Percentiles rank a stretch among this genome's conserved stretches.
phyloP scores from a whole-genome alignment of 2,113 vertebrate genomes.

The Anser brachyrhynchus region DNA sequence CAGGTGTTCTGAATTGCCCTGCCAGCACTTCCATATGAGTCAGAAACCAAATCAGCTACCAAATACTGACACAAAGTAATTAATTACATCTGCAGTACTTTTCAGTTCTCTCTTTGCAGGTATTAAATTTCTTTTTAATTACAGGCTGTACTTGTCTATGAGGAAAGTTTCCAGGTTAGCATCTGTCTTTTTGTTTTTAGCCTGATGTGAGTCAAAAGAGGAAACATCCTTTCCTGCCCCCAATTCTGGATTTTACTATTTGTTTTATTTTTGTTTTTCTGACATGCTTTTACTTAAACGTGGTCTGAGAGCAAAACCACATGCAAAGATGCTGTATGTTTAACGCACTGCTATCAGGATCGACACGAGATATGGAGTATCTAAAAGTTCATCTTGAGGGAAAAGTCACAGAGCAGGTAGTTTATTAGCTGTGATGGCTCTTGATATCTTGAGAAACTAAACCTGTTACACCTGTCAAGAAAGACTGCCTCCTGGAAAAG shows the following conservation, averaged over 20 bases:
- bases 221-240: neutral
- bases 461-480: neutral
- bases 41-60: neutral
- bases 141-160: neutral
- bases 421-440: neutral
- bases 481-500: slow-evolving; percentile 13
- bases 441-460: neutral
- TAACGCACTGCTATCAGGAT: neutral
- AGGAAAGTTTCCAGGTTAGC: neutral
- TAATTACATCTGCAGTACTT: neutral
- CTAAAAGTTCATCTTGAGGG: neutral
- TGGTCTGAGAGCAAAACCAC: neutral
- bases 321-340: neutral
- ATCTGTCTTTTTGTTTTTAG: neutral
- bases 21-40: neutral
- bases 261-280: neutral
- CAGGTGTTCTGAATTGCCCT: neutral
- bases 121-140: neutral
- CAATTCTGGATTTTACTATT: neutral
- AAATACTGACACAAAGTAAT: neutral
- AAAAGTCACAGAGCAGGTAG: neutral
- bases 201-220: neutral
- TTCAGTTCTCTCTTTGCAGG: neutral
- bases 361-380: neutral
- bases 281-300: neutral